Evolutionary conservation across 2,113 vertebrate genomes (phyloP), one percentile per base, ranked within the genome.

Genomic region (Calyptommatus sinebrachiatus): DNA sequence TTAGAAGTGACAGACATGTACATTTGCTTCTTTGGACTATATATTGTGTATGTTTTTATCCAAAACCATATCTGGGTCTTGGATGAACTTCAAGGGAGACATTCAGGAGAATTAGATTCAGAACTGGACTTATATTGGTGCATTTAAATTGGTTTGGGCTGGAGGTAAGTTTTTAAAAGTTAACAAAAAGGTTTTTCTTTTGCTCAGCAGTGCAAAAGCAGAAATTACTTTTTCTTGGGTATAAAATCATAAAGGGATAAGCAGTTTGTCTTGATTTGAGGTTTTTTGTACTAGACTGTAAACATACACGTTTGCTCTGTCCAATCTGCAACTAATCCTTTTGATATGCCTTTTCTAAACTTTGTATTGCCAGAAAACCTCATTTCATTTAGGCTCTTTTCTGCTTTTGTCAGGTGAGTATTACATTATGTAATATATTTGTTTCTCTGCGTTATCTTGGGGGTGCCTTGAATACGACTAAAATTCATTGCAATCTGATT

Each of bases 381-480:
- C 91, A 78, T 89, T 94, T 91, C 86, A 74, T 90, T 92, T 93
- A 84, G 79, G 79, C 88, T 81, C 35, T 88, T 81, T 85, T 91
- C 85, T 82, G 85, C 90, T 92, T 73, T 88, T 91, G 90, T 92
- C 90, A 90, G 91, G 90, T 89, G 88, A 91, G 80, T 91, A 89
- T 87, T 93, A 93, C 89, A 86, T 77, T 85, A 88, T 89, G 89
- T 65, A 88, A 81, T 93, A 88, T 94, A 86, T 93, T 89, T 89
- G 90, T 94, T 94, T 93, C 93, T 94, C 90, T 94, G 94, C 89
- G 86, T 95, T 93, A 94, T 95, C 94, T 95, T 69, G 94, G 96
- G 95, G 96, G 96, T 97, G 96, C 95, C 95, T 96, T 96, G 93
- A 91, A 92, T 87, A 92, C 87, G 90, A 89, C 85, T 82, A 50